Percentiles rank a stretch among this genome's conserved stretches.
phyloP scores from a whole-genome alignment of 1,140 invertebrate genomes.

The Andrena cerasifolii region DNA sequence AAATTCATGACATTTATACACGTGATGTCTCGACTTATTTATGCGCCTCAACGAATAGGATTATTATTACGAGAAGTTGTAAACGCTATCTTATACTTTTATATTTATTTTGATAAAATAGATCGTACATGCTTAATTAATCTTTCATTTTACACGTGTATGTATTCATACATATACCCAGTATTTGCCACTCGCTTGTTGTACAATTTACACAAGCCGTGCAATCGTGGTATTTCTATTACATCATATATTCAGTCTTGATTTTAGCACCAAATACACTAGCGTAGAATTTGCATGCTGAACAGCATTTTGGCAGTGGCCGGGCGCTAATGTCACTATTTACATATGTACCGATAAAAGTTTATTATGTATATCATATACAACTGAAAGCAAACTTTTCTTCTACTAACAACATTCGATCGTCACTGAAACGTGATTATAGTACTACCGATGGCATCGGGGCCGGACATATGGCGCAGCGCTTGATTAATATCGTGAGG shows the following conservation, averaged over 20 bases:
- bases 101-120: conserved; percentile 61
- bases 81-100: not conserved
- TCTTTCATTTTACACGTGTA: not conserved
- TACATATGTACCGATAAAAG: conserved; percentile 26
- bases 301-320: conserved; percentile 38
- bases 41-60: not conserved
- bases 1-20: conserved; percentile 3
- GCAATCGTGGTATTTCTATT: conserved; percentile 18
- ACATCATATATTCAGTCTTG: conserved; percentile 63
- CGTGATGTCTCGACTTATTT: not conserved
- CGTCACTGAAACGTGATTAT: conserved; percentile 87
- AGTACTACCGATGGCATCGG: conserved; percentile 88
- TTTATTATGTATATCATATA: conserved; percentile 30
- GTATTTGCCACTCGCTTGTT: not conserved
- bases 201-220: conserved; percentile 10
- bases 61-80: not conserved
- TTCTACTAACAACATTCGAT: conserved; percentile 10
- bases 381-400: conserved; percentile 11
- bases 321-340: conserved; percentile 10
- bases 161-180: not conserved
- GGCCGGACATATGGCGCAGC: conserved; percentile 85
- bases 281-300: conserved; percentile 19
- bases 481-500: conserved; percentile 88
- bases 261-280: conserved; percentile 50
- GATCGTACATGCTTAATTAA: conserved; percentile 35